These are phyloP conservation scores for Chaetodon trifascialis DNA, from an alignment of 2,113 vertebrate species.

Conservation along the genomic window DNA sequence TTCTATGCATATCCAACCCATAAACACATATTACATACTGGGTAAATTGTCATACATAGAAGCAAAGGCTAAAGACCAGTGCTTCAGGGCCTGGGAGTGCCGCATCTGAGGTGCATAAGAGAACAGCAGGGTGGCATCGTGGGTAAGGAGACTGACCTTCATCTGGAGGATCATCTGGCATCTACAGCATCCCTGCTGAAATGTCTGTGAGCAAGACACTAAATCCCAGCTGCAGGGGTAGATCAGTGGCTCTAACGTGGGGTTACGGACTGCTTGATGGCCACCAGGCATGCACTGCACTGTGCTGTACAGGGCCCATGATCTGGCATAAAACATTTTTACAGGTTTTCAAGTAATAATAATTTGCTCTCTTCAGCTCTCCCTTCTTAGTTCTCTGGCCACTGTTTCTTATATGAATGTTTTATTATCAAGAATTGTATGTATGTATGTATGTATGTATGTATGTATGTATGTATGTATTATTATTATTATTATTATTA, in stretches of 20 bases:
- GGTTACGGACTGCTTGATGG: not conserved
- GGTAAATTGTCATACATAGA: constrained; percentile 23
- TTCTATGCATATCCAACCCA: constrained; percentile 13
- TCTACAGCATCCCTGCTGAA: constrained; percentile 32
- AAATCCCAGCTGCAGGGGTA: constrained; percentile 25
- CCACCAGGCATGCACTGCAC: not conserved
- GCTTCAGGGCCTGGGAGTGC: constrained; percentile 26
- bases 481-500: not conserved
- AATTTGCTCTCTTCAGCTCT: not conserved
- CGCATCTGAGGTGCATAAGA: constrained; percentile 14
- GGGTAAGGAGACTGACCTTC: constrained; percentile 9
- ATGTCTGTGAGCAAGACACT: constrained; percentile 15
- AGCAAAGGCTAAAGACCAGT: constrained; percentile 16
- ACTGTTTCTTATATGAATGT: too few relatives aligned
- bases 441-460: too few relatives aligned
- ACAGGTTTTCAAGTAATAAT: not conserved
- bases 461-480: too few relatives aligned
- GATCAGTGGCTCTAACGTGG: constrained; percentile 13
- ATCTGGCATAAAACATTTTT: not conserved
- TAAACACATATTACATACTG: constrained; percentile 36
- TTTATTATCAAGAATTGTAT: too few relatives aligned
- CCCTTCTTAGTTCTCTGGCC: not conserved
- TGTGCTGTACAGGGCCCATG: not conserved
- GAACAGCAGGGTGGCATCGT: constrained; percentile 6
- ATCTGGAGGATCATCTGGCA: constrained; percentile 21